These are phyloP conservation scores for Xanthia togata DNA, from an alignment of 2,888 invertebrate genomes.

Conservation along the genomic window DNA sequence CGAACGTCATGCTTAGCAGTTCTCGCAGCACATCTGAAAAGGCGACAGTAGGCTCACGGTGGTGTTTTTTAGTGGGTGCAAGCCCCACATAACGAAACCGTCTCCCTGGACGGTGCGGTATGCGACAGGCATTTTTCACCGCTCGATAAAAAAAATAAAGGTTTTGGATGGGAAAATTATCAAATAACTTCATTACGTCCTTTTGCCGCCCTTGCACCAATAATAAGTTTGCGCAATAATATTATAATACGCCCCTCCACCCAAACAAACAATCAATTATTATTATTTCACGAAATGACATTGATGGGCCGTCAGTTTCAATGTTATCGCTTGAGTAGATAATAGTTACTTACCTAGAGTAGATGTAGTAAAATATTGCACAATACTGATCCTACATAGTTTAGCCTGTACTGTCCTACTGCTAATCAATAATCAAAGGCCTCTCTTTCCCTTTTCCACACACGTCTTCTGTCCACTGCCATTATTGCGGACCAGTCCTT, in stretches of 20 bases:
- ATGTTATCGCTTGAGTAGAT: not conserved
- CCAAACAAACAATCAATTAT: not conserved
- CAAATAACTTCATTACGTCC: no score
- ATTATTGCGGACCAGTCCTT: not conserved
- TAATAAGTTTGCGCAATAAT: not conserved
- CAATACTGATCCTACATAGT: not conserved
- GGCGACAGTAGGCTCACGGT: no score
- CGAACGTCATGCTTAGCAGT: no score
- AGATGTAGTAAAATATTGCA: not conserved
- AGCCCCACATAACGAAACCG: no score
- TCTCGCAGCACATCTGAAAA: no score
- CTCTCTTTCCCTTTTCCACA: not conserved
- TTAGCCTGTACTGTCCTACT: not conserved
- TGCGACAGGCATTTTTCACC: no score
- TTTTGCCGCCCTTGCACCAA: not conserved
- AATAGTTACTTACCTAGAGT: not conserved
- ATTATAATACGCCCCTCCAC: no score
- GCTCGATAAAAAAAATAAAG: no score
- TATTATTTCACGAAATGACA: not conserved
- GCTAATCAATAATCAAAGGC: not conserved
- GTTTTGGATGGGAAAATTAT: no score
- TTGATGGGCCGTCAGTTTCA: not conserved
- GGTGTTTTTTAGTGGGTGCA: no score
- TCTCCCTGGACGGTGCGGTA: no score
- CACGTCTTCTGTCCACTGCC: not conserved